Base-by-base conservation (phyloP, 1,140 invertebrate species). In the Hycleus cichorii region DNA sequence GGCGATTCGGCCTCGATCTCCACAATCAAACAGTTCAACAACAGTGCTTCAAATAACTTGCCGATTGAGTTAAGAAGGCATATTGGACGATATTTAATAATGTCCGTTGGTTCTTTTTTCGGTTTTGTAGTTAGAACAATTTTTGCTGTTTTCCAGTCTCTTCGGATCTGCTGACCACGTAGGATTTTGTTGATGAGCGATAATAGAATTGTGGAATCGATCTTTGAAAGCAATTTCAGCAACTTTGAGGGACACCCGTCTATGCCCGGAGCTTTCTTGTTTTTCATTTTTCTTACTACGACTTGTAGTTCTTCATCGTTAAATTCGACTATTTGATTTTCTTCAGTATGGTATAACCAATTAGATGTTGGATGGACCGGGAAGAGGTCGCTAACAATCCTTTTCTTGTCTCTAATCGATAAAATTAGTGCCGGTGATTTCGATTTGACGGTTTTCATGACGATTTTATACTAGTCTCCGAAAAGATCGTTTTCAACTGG, bases 51-150 rank as follows among this genome's bases (percentile, higher is more conserved):
- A 27, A 69, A 57, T 0, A 72, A 11, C 46, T 72, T 74, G 0
- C 60, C 69, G 0, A 57, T 55, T 6, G 63, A 61, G 25, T 68
- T 61, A 18, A 73, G 50, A 42, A 74, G 57, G 46, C 67, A 69
- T 2, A 73, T 48, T 2, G 72, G 72, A 40, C 73, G 52, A 51
- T 67, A 72, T 2, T 65, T 59, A 0, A 55, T 49, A 11, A 0
- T 18, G 12, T 55, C 39, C 18, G 18, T 9, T 11, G 40, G 0
- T 7, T 4, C 1, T 7, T 32, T 32, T 3, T 3, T 25, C 4
- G n/a, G 6, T 49, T 6, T 10, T 43, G 48, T 1, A 49, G 43
- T 18, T 6, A 32, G 27, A 32, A 32, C 27, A 0, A 32, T 4
- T 32, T 32, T 32, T 32, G 27, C 27, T 12, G 12, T 47, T 42